Evolutionary conservation across 2,797 vertebrate species (phyloP).

Genomic region (Pagetopsis macropterus): DNA sequence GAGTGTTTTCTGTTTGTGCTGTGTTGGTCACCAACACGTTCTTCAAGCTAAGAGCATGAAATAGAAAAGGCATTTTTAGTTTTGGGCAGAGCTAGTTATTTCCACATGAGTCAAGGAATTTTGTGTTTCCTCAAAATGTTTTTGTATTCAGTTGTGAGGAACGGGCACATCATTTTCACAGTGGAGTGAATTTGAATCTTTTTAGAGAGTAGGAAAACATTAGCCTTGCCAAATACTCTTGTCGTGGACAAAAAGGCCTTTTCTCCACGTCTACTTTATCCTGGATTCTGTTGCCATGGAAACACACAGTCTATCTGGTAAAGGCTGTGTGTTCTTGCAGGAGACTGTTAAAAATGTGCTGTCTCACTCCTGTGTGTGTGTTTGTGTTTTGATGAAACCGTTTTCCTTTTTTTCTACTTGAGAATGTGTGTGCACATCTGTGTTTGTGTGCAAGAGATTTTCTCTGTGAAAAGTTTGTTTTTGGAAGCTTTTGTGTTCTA

Average conservation of each 20-base stretch:
- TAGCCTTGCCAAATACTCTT: conserved; percentile 32
- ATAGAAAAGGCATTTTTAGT: background rate
- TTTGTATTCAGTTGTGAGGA: conserved; percentile 33
- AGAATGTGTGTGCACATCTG: conserved; percentile 44
- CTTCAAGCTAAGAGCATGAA: conserved; percentile 4
- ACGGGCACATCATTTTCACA: background rate
- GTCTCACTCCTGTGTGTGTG: conserved; percentile 41
- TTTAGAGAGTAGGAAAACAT: conserved; percentile 47
- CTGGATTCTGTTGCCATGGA: conserved; percentile 71
- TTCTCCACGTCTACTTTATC: conserved; percentile 34
- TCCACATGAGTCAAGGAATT: conserved; percentile 42
- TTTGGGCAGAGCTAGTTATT: background rate
- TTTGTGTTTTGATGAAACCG: conserved; percentile 8
- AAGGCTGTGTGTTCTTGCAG: conserved; percentile 62
- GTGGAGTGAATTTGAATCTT: background rate
- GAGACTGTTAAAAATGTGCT: conserved; percentile 60
- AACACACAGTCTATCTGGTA: conserved; percentile 65
- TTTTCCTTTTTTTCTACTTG: conserved; percentile 1
- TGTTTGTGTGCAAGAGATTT: conserved; percentile 42
- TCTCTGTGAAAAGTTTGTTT: conserved; percentile 49
- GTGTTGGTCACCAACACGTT: conserved; percentile 15
- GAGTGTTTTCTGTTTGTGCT: conserved; percentile 58
- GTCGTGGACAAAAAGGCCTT: conserved; percentile 56
- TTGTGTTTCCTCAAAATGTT: conserved; percentile 25
- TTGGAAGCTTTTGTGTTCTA: conserved; percentile 43